phyloP scores from a whole-genome alignment of 2,797 vertebrate species.

The Enteromius fasciolatus region DNA sequence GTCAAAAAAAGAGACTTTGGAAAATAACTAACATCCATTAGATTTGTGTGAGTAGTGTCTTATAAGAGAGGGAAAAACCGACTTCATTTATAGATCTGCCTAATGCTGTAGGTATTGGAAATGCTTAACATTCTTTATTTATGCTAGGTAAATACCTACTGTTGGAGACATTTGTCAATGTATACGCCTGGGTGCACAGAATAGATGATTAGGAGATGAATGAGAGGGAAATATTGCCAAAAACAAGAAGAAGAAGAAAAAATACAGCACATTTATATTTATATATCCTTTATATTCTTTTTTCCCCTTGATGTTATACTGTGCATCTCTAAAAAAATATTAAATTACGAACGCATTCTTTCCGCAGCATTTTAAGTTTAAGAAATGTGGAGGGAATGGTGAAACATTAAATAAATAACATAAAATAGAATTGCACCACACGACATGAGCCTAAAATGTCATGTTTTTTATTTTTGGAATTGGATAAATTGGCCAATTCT shows the following conservation, averaged over 20 bases:
- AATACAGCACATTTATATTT: no score
- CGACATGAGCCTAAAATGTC: neutral
- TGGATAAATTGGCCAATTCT: neutral
- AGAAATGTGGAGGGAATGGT: neutral
- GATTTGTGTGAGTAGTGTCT: constrained; percentile 5
- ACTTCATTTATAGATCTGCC: constrained; percentile 68
- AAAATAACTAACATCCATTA: neutral
- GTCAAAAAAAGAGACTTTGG: neutral
- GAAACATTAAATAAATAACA: neutral
- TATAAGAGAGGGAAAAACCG: constrained; percentile 21
- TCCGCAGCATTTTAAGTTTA: neutral
- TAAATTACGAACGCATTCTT: neutral
- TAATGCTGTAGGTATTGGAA: constrained; percentile 78
- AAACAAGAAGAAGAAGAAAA: constrained; percentile 61
- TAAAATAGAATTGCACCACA: neutral
- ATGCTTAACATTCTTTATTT: constrained; percentile 81
- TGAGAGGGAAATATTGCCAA: constrained; percentile 75
- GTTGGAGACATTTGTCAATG: constrained; percentile 85
- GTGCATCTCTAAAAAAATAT: neutral
- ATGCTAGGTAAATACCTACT: constrained; percentile 81
- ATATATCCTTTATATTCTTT: neutral
- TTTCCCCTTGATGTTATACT: neutral
- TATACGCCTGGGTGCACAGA: constrained; percentile 83
- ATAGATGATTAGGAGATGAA: constrained; percentile 84
- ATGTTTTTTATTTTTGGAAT: neutral